Conservation (phyloP, 2,888 invertebrate genomes). For the Desoria tigrina region DNA sequence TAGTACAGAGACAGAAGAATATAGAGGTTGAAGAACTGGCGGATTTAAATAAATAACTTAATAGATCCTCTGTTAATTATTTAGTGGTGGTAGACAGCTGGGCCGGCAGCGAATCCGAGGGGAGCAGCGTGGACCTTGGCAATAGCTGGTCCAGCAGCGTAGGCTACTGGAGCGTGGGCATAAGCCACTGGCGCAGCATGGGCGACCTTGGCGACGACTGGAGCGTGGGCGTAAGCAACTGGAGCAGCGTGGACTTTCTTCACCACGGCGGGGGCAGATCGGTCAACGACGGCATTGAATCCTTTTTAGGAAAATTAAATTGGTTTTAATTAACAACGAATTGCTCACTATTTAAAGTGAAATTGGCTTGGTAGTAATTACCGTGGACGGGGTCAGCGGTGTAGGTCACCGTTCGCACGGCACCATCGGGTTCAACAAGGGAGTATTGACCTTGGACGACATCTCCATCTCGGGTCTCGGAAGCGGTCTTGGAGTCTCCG, state of each 20-base stretch:
- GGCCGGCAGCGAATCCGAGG: constrained; percentile 1
- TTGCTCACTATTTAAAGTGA: too few species aligned
- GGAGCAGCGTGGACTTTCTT: constrained; percentile 39
- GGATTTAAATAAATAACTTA: background rate
- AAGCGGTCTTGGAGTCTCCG: constrained; percentile 30
- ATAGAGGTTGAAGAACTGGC: background rate
- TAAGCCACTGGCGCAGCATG: constrained; percentile 41
- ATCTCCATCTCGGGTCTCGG: constrained; percentile 35
- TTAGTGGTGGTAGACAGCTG: constrained; percentile 2
- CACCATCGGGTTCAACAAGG: constrained; percentile 42
- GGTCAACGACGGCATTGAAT: constrained; percentile 28
- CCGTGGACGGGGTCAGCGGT: constrained; percentile 26
- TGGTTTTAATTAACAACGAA: too few species aligned
- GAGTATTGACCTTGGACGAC: constrained; percentile 42
- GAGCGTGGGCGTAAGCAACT: constrained; percentile 34
- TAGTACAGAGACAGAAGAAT: background rate
- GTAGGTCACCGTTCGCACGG: constrained; percentile 36
- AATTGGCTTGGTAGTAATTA: too few species aligned
- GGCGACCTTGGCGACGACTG: constrained; percentile 14
- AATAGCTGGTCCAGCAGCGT: background rate
- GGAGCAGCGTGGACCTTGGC: constrained; percentile 10
- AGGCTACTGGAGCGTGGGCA: background rate
- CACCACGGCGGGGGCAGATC: constrained; percentile 8
- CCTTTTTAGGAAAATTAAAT: too few species aligned
- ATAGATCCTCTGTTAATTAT: background rate